These are phyloP conservation scores for Vimba vimba DNA, from an alignment of 2,113 vertebrate genomes.

Conservation along the genomic window DNA sequence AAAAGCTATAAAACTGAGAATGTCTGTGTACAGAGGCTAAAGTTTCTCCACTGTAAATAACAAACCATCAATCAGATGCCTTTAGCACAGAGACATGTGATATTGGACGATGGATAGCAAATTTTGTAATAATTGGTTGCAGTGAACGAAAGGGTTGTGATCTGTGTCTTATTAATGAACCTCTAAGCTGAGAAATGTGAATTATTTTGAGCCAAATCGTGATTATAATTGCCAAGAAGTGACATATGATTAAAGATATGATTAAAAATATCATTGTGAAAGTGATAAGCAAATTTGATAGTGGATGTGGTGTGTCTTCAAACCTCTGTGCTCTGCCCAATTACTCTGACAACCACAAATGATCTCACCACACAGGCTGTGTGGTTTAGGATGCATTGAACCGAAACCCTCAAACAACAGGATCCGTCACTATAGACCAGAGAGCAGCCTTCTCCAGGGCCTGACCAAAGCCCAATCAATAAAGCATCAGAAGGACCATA, in stretches of 20 bases:
- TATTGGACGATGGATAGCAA: conserved; percentile 19
- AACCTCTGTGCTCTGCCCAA: neutral
- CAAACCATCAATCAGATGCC: conserved; percentile 29
- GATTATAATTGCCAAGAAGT: neutral
- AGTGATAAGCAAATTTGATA: neutral
- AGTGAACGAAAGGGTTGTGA: conserved; percentile 1
- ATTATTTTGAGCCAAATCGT: conserved; percentile 1
- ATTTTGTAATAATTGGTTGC: conserved; percentile 38
- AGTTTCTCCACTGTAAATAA: conserved; percentile 47
- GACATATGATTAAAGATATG: neutral
- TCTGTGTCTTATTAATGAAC: conserved; percentile 33
- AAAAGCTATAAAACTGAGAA: conserved; percentile 4
- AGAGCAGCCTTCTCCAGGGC: conserved; percentile 33
- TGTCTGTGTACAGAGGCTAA: conserved; percentile 19
- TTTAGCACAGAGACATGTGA: conserved; percentile 3
- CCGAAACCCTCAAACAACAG: conserved; percentile 32
- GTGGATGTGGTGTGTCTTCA: neutral
- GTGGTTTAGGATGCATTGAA: conserved; percentile 33
- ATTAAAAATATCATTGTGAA: neutral
- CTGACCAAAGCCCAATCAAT: conserved; percentile 44
- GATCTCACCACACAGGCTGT: conserved; percentile 26
- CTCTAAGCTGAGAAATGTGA: neutral
- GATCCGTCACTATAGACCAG: conserved; percentile 29
- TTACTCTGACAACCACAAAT: conserved; percentile 34
- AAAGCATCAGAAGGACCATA: conserved; percentile 45